Evolutionary conservation across 2,888 invertebrate genomes (phyloP).

Genomic region (Oscheius sp.): DNA sequence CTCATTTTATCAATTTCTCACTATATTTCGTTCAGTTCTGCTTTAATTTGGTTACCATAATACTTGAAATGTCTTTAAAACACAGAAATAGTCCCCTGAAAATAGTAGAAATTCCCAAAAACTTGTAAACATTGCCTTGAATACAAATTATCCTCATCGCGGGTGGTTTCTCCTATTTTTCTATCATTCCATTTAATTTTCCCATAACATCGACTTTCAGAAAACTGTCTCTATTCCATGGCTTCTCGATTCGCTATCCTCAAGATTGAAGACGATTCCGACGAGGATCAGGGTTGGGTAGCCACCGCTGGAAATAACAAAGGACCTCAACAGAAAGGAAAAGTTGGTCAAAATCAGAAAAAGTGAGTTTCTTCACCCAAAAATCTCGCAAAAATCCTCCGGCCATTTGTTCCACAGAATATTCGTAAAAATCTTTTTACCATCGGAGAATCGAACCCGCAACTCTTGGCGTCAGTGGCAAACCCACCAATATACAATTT

Average conservation of each 20-base stretch:
- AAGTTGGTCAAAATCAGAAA: background rate
- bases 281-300: slow-evolving; percentile 11
- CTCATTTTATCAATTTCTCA: background rate
- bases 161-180: background rate
- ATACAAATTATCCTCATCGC: too few species aligned
- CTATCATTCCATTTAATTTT: background rate
- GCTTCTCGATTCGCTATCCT: slow-evolving; percentile 30
- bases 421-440: too few species aligned
- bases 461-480: too few species aligned
- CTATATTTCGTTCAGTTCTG: too few species aligned
- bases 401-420: too few species aligned
- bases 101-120: background rate
- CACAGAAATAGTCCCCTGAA: background rate
- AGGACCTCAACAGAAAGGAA: slow-evolving; percentile 3
- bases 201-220: too few species aligned
- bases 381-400: too few species aligned
- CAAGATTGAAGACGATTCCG: slow-evolving; percentile 32
- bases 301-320: slow-evolving; percentile 1
- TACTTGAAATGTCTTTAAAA: too few species aligned
- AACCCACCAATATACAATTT: too few species aligned
- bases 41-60: too few species aligned
- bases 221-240: too few species aligned
- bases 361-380: slow-evolving; percentile 14
- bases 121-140: background rate
- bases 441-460: too few species aligned